Evolutionary conservation across 2,113 vertebrate species (phyloP).

Genomic region (Oxyura jamaicensis): DNA sequence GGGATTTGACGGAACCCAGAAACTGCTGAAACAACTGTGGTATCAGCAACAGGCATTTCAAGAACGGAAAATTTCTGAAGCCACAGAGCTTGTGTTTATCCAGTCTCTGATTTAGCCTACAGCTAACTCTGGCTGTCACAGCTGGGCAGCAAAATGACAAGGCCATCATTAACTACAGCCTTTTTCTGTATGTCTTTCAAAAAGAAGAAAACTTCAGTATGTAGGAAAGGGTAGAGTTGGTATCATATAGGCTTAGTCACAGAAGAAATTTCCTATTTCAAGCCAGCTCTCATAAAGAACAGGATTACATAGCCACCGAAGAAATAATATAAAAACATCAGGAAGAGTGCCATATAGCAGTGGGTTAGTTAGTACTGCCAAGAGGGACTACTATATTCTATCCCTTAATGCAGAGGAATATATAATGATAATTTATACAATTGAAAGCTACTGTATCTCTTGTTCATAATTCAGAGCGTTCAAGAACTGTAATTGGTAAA

Average conservation of each 20-base stretch:
- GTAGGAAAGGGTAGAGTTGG: background rate
- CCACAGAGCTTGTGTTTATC: background rate
- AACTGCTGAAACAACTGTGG: background rate
- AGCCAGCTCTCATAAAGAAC: background rate
- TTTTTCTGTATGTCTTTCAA: background rate
- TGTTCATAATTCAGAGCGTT: background rate
- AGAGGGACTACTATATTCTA: background rate
- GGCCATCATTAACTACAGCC: background rate
- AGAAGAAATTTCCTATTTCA: background rate
- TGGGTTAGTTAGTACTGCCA: background rate
- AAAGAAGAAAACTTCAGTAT: background rate
- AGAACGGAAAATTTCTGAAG: background rate
- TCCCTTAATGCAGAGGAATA: constrained; percentile 8
- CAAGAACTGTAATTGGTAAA: background rate
- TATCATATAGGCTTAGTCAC: background rate
- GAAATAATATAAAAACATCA: background rate
- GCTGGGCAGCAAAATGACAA: constrained; percentile 13
- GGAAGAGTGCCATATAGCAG: background rate
- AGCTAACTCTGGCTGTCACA: constrained; percentile 9
- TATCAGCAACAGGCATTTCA: background rate
- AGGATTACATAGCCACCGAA: background rate
- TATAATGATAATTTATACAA: background rate
- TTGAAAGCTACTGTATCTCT: background rate
- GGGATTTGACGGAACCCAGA: background rate
- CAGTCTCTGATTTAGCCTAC: background rate